Percentiles rank a stretch among this genome's conserved stretches.
phyloP scores from a whole-genome alignment of 2,797 vertebrate species.

The Paramormyrops hopkinsi region DNA sequence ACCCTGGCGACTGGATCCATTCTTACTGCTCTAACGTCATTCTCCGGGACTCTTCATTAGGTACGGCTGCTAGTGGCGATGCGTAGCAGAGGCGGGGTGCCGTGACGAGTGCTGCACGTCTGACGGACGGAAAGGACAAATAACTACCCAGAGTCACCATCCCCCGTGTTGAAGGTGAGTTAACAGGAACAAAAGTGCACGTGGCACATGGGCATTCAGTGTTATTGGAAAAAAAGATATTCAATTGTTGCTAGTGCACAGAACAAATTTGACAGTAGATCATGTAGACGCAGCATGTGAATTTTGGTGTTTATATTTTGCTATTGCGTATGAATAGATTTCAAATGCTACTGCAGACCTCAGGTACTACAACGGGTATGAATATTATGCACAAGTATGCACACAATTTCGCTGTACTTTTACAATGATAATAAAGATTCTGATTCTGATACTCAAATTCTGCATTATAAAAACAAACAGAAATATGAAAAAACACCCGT shows the following conservation, averaged over 20 bases:
- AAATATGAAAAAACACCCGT: neutral
- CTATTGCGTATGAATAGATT: neutral
- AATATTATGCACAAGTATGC: neutral
- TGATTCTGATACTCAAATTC: neutral
- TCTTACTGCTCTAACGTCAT: neutral
- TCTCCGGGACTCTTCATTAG: conserved; percentile 6
- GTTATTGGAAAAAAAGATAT: neutral
- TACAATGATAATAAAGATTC: neutral
- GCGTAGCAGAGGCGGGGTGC: neutral
- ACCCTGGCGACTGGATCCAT: neutral
- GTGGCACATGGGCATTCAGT: neutral
- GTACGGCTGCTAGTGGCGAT: neutral
- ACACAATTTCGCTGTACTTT: too few species aligned
- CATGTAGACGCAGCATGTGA: neutral
- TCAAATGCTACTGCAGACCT: neutral
- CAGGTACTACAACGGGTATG: neutral
- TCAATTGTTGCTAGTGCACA: neutral
- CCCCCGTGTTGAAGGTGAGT: neutral
- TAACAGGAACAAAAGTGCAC: neutral
- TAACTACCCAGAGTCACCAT: neutral
- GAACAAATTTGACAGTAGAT: neutral
- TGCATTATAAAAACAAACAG: neutral
- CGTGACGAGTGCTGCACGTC: neutral
- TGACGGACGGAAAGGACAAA: neutral
- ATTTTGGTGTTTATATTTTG: neutral